Conservation (phyloP, 2,797 vertebrate species). For the Poecile montanus region DNA sequence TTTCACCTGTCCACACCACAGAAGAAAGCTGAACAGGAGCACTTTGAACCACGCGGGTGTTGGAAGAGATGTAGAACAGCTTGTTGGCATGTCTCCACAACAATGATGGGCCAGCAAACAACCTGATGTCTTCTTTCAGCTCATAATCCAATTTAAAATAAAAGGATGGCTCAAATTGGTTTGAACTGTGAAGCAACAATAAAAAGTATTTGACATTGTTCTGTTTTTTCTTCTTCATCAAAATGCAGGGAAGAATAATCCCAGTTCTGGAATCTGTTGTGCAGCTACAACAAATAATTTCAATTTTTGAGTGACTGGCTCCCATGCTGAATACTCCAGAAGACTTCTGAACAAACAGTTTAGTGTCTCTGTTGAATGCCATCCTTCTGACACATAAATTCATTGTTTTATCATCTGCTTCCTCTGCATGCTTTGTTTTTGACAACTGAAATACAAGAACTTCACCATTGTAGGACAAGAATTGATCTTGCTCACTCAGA, state of each 20-base stretch:
- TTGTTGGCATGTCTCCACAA: slow-evolving; percentile 81
- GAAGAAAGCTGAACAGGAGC: slow-evolving; percentile 78
- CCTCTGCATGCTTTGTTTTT: neutral
- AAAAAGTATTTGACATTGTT: slow-evolving; percentile 78
- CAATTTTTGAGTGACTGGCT: slow-evolving; percentile 50
- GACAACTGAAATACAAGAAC: slow-evolving; percentile 81
- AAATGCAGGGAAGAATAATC: slow-evolving; percentile 78
- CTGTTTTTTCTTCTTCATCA: slow-evolving; percentile 74
- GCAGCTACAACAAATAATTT: slow-evolving; percentile 78
- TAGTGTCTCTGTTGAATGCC: slow-evolving; percentile 74
- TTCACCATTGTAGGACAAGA: slow-evolving; percentile 81
- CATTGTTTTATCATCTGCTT: slow-evolving; percentile 12
- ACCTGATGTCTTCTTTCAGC: slow-evolving; percentile 72
- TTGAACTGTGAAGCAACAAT: slow-evolving; percentile 77
- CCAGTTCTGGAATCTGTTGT: slow-evolving; percentile 76
- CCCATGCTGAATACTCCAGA: slow-evolving; percentile 66
- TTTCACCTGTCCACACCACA: slow-evolving; percentile 80
- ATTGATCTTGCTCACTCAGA: slow-evolving; percentile 43
- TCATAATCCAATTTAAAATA: slow-evolving; percentile 83
- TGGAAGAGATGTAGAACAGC: slow-evolving; percentile 79
- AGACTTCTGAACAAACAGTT: slow-evolving; percentile 77
- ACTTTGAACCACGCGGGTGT: slow-evolving; percentile 70
- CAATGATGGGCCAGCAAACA: slow-evolving; percentile 86
- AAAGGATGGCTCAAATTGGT: slow-evolving; percentile 76
- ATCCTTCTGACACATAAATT: slow-evolving; percentile 77